These are phyloP conservation scores for Xenopus laevis DNA, from an alignment of 2,113 vertebrate species.

Conservation along the genomic window DNA sequence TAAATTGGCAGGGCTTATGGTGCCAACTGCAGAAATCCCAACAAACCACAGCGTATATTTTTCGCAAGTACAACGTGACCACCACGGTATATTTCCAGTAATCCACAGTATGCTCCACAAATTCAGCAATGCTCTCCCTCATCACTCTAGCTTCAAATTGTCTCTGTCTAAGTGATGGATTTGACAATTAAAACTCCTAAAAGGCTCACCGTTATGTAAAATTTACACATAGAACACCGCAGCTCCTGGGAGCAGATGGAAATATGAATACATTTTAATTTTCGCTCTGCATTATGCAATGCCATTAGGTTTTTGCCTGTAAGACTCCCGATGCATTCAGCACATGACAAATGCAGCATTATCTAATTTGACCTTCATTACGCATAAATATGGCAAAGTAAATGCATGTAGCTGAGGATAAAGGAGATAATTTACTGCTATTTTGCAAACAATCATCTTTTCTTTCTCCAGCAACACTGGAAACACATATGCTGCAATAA, in stretches of 20 bases:
- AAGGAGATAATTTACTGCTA: background rate
- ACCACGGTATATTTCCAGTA: constrained; percentile 46
- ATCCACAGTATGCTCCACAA: constrained; percentile 47
- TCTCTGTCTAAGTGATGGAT: constrained; percentile 50
- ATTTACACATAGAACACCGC: constrained; percentile 54
- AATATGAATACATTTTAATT: constrained; percentile 31
- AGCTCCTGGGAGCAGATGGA: constrained; percentile 33
- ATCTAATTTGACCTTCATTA: background rate
- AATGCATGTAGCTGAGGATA: background rate
- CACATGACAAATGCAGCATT: constrained; percentile 3
- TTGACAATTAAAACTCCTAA: constrained; percentile 56
- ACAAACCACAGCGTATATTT: constrained; percentile 30
- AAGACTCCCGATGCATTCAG: background rate
- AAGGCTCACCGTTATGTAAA: constrained; percentile 48
- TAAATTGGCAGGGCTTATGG: constrained; percentile 37
- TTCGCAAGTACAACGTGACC: constrained; percentile 42
- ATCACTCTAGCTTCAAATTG: constrained; percentile 48
- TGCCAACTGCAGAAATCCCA: constrained; percentile 34
- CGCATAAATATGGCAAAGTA: constrained; percentile 1
- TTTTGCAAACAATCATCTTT: background rate
- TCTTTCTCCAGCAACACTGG: background rate
- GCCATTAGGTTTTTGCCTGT: constrained; percentile 11
- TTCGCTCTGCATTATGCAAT: constrained; percentile 7
- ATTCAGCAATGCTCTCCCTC: constrained; percentile 46
- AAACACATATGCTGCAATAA: background rate